Evolutionary conservation across 2,113 vertebrate species (phyloP).

Genomic region (cattle (Bos taurus)): DNA sequence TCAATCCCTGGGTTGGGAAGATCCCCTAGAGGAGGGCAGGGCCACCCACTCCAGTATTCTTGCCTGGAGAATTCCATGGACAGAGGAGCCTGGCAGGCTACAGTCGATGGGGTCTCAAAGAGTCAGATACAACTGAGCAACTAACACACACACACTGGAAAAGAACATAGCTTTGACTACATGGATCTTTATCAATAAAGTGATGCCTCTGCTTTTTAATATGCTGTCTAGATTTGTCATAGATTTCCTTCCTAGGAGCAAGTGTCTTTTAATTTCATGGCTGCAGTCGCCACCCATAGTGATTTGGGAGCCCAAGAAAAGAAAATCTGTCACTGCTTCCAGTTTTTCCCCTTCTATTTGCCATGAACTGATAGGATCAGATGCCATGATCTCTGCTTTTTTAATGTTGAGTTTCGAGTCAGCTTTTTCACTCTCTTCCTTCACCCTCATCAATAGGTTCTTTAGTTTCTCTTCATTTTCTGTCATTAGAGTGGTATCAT

Average conservation of each 20-base stretch:
- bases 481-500: not conserved
- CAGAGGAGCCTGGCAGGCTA: not conserved
- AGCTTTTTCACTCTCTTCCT: not conserved
- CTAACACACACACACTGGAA: not conserved
- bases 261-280: not conserved
- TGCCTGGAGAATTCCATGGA: not conserved
- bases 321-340: not conserved
- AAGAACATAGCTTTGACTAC: not conserved
- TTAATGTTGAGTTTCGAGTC: not conserved
- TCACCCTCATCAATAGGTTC: not conserved
- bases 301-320: not conserved
- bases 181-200: not conserved
- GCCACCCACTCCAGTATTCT: not conserved
- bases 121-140: not conserved
- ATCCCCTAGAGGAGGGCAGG: not conserved
- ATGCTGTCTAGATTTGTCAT: not conserved
- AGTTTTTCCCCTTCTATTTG: not conserved
- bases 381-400: not conserved
- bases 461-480: not conserved
- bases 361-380: not conserved
- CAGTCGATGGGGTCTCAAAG: not conserved
- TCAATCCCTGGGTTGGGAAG: not conserved
- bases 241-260: not conserved
- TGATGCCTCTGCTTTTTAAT: not conserved
- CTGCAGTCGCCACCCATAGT: not conserved